Evolutionary conservation across 2,797 vertebrate species (phyloP).

Genomic region (Neomorphus geoffroyi): DNA sequence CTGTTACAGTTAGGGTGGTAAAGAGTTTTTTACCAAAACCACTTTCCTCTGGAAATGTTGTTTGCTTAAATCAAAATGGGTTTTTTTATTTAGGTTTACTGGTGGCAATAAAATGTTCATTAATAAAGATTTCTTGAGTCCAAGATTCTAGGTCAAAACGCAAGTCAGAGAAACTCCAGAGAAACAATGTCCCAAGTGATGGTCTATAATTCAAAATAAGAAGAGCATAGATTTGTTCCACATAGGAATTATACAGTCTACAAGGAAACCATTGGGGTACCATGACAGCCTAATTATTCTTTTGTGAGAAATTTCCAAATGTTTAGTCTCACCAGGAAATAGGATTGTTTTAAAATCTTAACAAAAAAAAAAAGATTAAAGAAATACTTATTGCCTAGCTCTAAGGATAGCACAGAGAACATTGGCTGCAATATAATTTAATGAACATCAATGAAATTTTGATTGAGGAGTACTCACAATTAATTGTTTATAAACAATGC

Average conservation of each 20-base stretch:
- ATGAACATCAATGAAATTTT: conserved; percentile 9
- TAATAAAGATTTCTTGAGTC: neutral
- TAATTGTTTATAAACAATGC: conserved; percentile 58
- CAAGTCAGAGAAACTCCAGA: neutral
- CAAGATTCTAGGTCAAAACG: neutral
- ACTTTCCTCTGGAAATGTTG: neutral
- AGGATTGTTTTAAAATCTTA: fast-evolving
- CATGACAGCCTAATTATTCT: neutral
- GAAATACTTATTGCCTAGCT: neutral
- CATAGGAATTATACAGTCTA: neutral
- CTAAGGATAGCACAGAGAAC: neutral
- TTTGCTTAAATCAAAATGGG: neutral
- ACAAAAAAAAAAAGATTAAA: neutral
- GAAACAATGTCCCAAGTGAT: neutral
- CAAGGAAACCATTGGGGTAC: neutral
- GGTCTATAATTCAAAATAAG: neutral
- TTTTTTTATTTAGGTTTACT: neutral
- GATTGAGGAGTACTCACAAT: conserved; percentile 12
- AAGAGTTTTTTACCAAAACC: neutral
- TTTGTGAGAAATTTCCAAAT: neutral
- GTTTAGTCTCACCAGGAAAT: neutral
- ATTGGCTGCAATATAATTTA: neutral
- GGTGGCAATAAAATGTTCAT: neutral
- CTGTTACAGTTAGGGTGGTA: neutral
- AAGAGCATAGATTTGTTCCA: neutral